Conservation (phyloP, 2,797 vertebrate genomes). For the Mareca penelope region DNA sequence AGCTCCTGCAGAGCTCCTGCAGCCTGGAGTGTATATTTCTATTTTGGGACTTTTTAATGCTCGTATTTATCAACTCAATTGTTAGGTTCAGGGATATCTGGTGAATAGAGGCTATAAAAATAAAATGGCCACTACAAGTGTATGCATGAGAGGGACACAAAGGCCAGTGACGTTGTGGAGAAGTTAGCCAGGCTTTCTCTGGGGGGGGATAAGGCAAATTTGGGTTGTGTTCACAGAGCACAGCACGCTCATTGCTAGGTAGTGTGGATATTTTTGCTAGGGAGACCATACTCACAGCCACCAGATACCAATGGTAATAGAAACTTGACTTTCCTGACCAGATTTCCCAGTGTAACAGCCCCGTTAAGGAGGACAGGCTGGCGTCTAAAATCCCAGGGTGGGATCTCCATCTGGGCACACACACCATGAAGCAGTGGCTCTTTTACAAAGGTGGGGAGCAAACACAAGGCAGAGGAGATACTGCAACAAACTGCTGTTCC, state of each 20-base stretch:
- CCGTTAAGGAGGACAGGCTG: neutral
- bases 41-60: conserved; percentile 40
- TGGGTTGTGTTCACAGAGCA: neutral
- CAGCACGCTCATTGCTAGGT: rapidly evolving
- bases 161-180: neutral
- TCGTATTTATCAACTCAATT: conserved; percentile 39
- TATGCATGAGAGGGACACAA: neutral
- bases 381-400: neutral
- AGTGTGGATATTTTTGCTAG: neutral
- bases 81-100: neutral
- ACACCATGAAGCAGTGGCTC: neutral
- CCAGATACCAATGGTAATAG: neutral
- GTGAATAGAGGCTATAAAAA: conserved; percentile 30
- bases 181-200: neutral
- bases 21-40: neutral
- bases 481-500: neutral
- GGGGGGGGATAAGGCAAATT: neutral
- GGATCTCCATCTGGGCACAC: neutral
- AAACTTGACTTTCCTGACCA: neutral
- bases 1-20: conserved; percentile 20
- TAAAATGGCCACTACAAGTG: neutral
- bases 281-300: rapidly evolving
- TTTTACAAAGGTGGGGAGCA: neutral
- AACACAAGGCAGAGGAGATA: neutral
- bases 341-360: no score